Percentiles rank a stretch among this genome's conserved stretches.
Conservation (phyloP, 2,113 vertebrate species). For the Acanthisitta chloris region DNA sequence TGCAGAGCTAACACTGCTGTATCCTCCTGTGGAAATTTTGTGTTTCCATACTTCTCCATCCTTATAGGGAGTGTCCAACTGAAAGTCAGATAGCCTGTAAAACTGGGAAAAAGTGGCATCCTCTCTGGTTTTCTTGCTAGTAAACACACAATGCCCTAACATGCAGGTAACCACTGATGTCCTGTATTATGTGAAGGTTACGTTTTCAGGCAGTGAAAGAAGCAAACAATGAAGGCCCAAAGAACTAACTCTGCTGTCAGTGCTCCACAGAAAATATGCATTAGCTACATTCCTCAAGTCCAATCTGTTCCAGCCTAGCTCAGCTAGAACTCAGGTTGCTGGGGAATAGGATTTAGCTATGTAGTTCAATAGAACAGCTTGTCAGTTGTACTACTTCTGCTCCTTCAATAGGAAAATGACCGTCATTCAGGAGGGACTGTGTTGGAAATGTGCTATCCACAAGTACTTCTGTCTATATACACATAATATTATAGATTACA, state of each 20-base stretch:
- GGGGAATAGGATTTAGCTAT: neutral
- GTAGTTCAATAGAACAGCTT: neutral
- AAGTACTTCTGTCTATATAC: neutral
- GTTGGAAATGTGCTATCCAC: neutral
- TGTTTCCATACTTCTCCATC: neutral
- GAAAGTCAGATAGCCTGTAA: neutral
- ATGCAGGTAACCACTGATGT: neutral
- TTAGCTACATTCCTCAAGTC: accelerated
- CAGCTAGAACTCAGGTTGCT: neutral
- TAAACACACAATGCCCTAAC: neutral
- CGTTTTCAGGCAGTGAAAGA: neutral
- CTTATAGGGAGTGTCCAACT: neutral
- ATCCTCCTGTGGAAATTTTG: accelerated
- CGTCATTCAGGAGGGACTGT: neutral
- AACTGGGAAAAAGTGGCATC: neutral
- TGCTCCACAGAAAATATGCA: accelerated
- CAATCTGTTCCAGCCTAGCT: neutral
- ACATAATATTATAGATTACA: neutral
- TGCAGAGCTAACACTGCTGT: neutral
- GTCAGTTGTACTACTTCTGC: accelerated
- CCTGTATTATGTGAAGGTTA: accelerated
- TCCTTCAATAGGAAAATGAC: neutral
- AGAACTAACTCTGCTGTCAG: neutral
- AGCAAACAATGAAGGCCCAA: neutral
- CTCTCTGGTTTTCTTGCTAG: neutral